Conservation (phyloP, 2,113 vertebrate species). For the Zootoca vivipara region DNA sequence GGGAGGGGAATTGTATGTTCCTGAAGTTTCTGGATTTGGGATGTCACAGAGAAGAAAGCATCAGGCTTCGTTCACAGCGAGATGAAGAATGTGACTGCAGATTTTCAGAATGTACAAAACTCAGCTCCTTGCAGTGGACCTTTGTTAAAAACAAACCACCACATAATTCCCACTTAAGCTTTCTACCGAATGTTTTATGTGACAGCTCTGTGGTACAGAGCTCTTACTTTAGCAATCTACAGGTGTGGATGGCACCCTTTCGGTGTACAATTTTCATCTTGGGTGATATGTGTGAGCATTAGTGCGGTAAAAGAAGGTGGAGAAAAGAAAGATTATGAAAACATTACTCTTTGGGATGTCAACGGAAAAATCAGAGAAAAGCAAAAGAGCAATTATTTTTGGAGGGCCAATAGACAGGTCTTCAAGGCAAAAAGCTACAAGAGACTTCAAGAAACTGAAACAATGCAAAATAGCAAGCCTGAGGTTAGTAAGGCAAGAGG, state of each 20-base stretch:
- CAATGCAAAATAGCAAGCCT: neutral
- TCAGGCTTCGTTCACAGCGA: neutral
- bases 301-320: slow-evolving; percentile 11
- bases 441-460: slow-evolving; percentile 2
- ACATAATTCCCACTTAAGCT: neutral
- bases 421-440: slow-evolving; percentile 6
- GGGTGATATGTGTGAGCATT: neutral
- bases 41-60: neutral
- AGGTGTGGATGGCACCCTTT: neutral
- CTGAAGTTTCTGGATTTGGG: slow-evolving; percentile 15
- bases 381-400: neutral
- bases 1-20: neutral
- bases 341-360: slow-evolving; percentile 7
- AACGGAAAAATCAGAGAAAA: neutral
- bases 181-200: neutral
- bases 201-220: neutral
- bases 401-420: neutral
- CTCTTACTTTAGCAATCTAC: neutral
- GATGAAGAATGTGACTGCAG: slow-evolving; percentile 15
- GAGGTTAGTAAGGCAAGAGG: neutral
- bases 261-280: neutral
- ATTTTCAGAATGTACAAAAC: neutral
- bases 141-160: slow-evolving; percentile 2
- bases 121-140: neutral
- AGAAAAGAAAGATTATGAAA: slow-evolving; percentile 18